Conservation (phyloP, 2,888 invertebrate genomes). For the Torymus auratus region DNA sequence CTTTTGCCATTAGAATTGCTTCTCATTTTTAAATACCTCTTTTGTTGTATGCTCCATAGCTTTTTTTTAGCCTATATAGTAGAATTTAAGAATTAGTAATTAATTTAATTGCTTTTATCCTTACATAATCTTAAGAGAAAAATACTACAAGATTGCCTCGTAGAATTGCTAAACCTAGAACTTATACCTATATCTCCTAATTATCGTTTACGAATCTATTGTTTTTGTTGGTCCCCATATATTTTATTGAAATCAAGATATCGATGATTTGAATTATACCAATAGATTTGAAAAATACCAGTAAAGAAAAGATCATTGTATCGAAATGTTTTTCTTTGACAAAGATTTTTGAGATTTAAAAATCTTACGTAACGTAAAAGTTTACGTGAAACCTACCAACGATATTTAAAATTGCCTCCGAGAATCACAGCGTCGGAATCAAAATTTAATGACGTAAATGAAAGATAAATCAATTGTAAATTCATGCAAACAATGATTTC, state of each 20-base stretch:
- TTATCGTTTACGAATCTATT: not conserved
- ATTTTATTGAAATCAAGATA: too few relatives aligned
- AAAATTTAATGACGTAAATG: not conserved
- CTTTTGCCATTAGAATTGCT: not conserved
- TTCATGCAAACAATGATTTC: too few relatives aligned
- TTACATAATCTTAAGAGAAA: not conserved
- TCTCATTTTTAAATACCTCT: constrained; percentile 33
- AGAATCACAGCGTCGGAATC: not conserved
- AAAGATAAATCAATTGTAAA: not conserved
- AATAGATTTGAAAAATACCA: too few relatives aligned
- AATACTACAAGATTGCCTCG: too few relatives aligned
- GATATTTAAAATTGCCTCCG: not conserved
- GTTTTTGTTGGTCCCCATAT: too few relatives aligned
- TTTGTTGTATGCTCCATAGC: constrained; percentile 23
- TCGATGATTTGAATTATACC: too few relatives aligned
- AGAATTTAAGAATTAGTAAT: constrained; percentile 19
- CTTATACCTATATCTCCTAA: too few relatives aligned
- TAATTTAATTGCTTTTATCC: not conserved
- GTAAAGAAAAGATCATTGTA: too few relatives aligned
- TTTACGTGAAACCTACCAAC: not conserved
- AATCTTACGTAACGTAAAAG: constrained; percentile 4
- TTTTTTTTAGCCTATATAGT: constrained; percentile 28
- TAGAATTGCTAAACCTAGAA: too few relatives aligned
- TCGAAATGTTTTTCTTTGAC: not conserved
- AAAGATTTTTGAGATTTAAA: constrained; percentile 2